A percentile compares a stretch with the other conserved stretches of the same genome.
Evolutionary conservation across 1,140 invertebrate species (phyloP).

Genomic region (Bombus consobrinus): DNA sequence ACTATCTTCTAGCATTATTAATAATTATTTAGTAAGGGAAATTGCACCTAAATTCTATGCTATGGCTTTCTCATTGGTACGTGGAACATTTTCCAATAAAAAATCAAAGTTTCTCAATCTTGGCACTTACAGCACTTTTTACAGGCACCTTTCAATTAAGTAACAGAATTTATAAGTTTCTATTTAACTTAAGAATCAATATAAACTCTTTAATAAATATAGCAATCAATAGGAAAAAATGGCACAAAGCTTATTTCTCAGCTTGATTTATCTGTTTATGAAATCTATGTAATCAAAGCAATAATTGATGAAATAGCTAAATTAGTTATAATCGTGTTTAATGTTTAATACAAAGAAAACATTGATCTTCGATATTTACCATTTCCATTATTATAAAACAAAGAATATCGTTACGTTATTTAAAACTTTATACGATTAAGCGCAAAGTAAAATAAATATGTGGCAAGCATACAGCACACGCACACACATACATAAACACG

Average conservation of each 20-base stretch:
- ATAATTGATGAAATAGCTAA: background rate
- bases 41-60: too few relatives aligned
- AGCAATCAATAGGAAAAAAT: background rate
- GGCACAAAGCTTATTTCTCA: background rate
- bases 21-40: too few relatives aligned
- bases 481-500: conserved; percentile 11
- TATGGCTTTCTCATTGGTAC: too few relatives aligned
- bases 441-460: conserved; percentile 17
- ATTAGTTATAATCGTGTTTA: background rate
- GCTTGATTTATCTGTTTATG: background rate
- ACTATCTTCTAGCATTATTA: too few relatives aligned
- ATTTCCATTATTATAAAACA: background rate
- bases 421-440: background rate
- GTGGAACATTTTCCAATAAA: too few relatives aligned
- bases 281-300: background rate
- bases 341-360: background rate
- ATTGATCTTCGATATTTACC: background rate
- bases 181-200: background rate
- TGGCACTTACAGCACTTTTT: too few relatives aligned
- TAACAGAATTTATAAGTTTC: background rate
- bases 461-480: conserved; percentile 7
- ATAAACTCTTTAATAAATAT: background rate
- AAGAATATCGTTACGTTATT: background rate
- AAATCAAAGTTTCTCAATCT: too few relatives aligned
- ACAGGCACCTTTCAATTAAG: too few relatives aligned